Base-by-base conservation (phyloP, 2,113 vertebrate species). In the Diphyllodes magnificus region DNA sequence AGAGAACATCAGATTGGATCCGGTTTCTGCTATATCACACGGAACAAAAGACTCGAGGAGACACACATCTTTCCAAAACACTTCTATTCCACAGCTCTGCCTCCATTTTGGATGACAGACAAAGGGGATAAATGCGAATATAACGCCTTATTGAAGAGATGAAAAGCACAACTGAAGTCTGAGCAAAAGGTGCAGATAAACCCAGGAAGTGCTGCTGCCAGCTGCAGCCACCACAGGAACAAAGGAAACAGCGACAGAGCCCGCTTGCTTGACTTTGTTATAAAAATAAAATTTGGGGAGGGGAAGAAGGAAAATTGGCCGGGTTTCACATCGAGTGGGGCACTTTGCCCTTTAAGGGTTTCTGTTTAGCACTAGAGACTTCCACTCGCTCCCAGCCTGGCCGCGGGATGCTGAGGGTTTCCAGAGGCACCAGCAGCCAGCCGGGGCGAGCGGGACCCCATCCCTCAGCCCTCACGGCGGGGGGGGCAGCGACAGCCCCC, bases 61-160 rank as follows among this genome's bases (percentile, higher is more conserved):
- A 75, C 93, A 91, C 8, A 80, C 75, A 83, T 94, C 93, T 61
- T 91, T 23, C 56, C 87, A 21, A 76, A 95, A 91, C 92, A 87
- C 87, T 73, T 70, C 78, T 82, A 25, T 28, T 77, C 82, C 90
- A 70, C 53, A 35, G 92, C 90, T 88, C 90, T 96, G 94, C 95
- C 93, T 97, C 96, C 95, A 96, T 96, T 93, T 95, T 96, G 95
- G 94, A 93, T 47, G 92, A 15, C 82, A 94, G 90, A 96, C 93
- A 97, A 94, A 95, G 87, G 75, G 66, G 65, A 51, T 28, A 94
- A 91, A 49, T 39, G 87, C 1, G 63, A 80, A 76, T 44, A 59
- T 68, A 86, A 75, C 2, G 23, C 73, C 64, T 83, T 57, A 22
- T 0, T 11, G 42, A 65, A 82, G 0, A 25, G 82, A 72, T 47